Conservation (phyloP, 2,888 invertebrate species). For the Noctua janthe region DNA sequence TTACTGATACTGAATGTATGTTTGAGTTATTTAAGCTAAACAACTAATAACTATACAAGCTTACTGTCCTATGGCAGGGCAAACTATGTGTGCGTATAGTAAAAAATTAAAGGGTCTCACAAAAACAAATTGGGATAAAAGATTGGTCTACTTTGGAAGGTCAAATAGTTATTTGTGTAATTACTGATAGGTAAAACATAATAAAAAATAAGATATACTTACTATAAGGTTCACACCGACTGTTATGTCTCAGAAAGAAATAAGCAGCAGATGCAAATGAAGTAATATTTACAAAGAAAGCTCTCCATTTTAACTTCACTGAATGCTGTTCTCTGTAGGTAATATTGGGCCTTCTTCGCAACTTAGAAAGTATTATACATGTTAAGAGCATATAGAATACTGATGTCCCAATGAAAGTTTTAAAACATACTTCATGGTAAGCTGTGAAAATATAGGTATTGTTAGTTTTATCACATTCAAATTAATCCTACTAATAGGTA, state of each 20-base stretch:
- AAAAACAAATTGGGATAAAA: neutral
- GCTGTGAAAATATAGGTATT: constrained; percentile 89
- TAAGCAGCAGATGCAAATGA: constrained; percentile 95
- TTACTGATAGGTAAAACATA: neutral
- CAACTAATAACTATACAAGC: neutral
- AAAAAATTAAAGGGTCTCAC: too few relatives aligned
- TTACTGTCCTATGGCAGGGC: neutral
- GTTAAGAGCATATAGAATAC: constrained; percentile 96
- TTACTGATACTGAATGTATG: too few relatives aligned
- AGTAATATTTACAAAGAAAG: constrained; percentile 93
- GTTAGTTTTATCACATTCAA: constrained; percentile 8
- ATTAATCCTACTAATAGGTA: neutral
- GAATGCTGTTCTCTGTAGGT: constrained; percentile 92
- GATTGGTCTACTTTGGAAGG: neutral
- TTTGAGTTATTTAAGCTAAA: too few relatives aligned
- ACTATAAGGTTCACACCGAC: constrained; percentile 97
- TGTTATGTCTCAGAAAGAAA: constrained; percentile 97
- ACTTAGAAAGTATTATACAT: constrained; percentile 93
- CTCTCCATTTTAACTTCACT: constrained; percentile 94
- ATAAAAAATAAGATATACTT: constrained; percentile 78
- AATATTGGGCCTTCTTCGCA: constrained; percentile 91
- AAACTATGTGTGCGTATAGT: neutral
- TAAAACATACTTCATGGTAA: constrained; percentile 96
- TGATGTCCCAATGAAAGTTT: constrained; percentile 96
- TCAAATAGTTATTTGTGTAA: neutral